Base-by-base conservation (phyloP, 2,888 invertebrate species). In the Smittia sp. region DNA sequence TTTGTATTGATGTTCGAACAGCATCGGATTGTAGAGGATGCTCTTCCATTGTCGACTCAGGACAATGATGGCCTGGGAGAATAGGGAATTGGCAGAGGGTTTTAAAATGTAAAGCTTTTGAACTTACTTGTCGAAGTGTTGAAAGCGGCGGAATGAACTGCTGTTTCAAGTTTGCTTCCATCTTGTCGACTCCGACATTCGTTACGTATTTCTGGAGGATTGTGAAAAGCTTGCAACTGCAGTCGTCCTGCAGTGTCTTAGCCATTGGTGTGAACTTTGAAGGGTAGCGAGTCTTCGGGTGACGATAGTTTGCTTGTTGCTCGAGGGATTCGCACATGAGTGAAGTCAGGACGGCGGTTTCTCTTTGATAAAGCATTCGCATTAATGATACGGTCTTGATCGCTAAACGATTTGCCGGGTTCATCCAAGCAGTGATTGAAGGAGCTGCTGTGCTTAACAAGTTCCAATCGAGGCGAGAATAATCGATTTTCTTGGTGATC, bases 351-450 rank as follows among this genome's bases (percentile, higher is more conserved):
- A 95, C 91, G 18, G 94, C 93, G 1, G 93, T 92, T 27, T 91
- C 89, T 73, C 94, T 84, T 65, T 91, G 85, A 75, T 93, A 92
- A 83, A 92, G 86, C 1, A 90, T 90, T 52, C 92, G 86, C 77
- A 93, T 87, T 84, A 96, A 86, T 74, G 91, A 88, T 38, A 93
- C 91, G 66, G 92, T 89, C 76, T 93, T 87, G 75, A 93, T 92
- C 66, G 95, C 92, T 75, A 97, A 87, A 18, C 95, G 86, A 84
- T 96, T 96, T 81, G 92, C 90, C 0, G 97, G 96, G 85, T 96
- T 96, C 90, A 98, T 91, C 98, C 98, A 98, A 0, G 97, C 96
- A 79, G 96, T 96, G 77, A 98, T 97, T 0, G 96, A 95, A 0
- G 98, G 97, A 0, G 96, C 95, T 4, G 96, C 96, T 1, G 97